A percentile compares a stretch with the other conserved stretches of the same genome.
These are phyloP conservation scores for Aphelenchoides fujianensis DNA, from an alignment of 1,140 invertebrate species.

Conservation along the genomic window DNA sequence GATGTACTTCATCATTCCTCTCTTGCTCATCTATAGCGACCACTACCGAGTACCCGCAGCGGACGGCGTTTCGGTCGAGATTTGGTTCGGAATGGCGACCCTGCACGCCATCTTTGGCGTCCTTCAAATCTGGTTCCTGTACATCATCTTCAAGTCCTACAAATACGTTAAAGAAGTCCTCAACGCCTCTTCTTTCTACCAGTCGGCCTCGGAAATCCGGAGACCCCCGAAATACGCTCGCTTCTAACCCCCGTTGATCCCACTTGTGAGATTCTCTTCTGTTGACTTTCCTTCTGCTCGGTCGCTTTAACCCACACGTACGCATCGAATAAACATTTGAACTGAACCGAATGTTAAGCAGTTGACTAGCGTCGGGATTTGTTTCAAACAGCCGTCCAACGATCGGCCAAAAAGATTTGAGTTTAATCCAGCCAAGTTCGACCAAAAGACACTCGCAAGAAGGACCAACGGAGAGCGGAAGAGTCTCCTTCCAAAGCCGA, in stretches of 20 bases:
- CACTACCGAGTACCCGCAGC: neutral
- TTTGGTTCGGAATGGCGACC: neutral
- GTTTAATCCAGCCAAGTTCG: no score
- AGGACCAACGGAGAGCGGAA: no score
- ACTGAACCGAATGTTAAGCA: neutral
- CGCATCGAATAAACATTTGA: neutral
- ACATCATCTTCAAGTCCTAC: neutral
- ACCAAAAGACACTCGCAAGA: no score
- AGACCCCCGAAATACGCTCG: neutral
- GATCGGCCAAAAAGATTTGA: no score
- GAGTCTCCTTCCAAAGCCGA: no score
- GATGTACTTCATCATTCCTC: neutral
- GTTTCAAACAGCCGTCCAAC: no score
- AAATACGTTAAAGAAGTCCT: conserved; percentile 4
- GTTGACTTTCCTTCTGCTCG: neutral
- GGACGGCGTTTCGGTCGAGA: neutral
- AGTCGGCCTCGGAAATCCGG: neutral
- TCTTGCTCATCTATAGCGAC: neutral
- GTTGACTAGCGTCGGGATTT: no score
- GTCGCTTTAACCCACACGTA: neutral
- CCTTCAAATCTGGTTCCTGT: neutral
- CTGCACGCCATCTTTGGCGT: neutral
- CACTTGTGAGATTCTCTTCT: neutral
- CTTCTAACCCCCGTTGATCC: neutral
- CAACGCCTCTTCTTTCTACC: no score